phyloP scores from a whole-genome alignment of 2,797 vertebrate genomes.

The Macroramphosus scolopax region DNA sequence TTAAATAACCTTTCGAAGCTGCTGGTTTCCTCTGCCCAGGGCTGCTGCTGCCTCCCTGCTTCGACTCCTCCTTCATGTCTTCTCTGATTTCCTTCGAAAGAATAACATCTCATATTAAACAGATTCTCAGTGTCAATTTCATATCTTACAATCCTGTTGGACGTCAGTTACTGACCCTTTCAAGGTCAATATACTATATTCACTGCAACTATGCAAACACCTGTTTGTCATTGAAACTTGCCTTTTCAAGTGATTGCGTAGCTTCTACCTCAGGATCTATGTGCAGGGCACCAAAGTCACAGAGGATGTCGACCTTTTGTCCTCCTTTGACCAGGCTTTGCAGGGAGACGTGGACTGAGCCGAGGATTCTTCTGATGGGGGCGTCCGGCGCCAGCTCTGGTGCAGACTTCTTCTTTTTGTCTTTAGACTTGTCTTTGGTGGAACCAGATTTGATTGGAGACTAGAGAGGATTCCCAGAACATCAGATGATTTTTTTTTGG shows the following conservation, averaged over 20 bases:
- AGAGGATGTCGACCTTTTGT: constrained; percentile 61
- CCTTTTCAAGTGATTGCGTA: constrained; percentile 45
- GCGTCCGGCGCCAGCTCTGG: constrained; percentile 73
- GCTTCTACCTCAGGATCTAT: constrained; percentile 39
- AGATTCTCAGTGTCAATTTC: too few relatives aligned
- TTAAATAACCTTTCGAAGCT: constrained; percentile 70
- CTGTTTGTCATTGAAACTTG: too few relatives aligned
- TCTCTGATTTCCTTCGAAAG: constrained; percentile 52
- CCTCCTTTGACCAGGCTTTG: constrained; percentile 71
- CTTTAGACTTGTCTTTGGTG: constrained; percentile 55
- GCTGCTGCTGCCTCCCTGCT: constrained; percentile 32
- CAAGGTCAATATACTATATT: too few relatives aligned
- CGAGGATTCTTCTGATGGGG: constrained; percentile 71
- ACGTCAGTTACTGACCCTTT: too few relatives aligned
- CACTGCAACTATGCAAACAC: too few relatives aligned
- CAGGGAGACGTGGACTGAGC: constrained; percentile 64
- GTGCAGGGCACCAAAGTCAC: constrained; percentile 72
- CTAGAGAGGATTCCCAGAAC: constrained; percentile 5
- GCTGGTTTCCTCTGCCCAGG: constrained; percentile 25
- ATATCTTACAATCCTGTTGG: too few relatives aligned
- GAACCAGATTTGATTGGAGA: constrained; percentile 38
- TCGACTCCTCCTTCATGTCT: constrained; percentile 50
- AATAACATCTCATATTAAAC: too few relatives aligned
- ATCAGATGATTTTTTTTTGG: too few relatives aligned
- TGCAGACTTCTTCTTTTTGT: constrained; percentile 64